A percentile compares a stretch with the other conserved stretches of the same genome.
These are phyloP conservation scores for Xenopus laevis DNA, from an alignment of 2,113 vertebrate genomes.

Conservation along the genomic window DNA sequence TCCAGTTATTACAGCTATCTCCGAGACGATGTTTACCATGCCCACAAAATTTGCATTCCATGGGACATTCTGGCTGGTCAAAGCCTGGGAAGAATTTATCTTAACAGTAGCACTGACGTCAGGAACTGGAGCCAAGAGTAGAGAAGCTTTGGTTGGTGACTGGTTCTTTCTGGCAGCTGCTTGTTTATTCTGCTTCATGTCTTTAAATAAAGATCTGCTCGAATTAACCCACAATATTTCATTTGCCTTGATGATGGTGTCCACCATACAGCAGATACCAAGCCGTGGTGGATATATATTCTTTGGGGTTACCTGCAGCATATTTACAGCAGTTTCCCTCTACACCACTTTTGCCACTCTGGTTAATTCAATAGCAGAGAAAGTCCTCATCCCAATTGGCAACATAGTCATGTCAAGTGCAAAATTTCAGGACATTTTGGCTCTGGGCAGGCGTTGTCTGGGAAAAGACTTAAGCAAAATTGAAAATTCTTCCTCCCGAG, in stretches of 20 bases:
- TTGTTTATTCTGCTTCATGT: too few relatives aligned
- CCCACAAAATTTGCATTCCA: slow-evolving; percentile 78
- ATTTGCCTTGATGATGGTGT: too few relatives aligned
- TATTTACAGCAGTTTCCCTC: too few relatives aligned
- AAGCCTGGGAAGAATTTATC: slow-evolving; percentile 80
- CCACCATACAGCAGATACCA: too few relatives aligned
- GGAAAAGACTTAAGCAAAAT: slow-evolving; percentile 2
- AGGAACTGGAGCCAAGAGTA: slow-evolving; percentile 44
- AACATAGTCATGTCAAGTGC: slow-evolving; percentile 63
- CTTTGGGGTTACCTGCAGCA: too few relatives aligned
- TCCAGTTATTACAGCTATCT: too few relatives aligned
- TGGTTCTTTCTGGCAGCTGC: too few relatives aligned
- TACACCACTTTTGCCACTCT: too few relatives aligned
- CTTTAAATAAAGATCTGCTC: too few relatives aligned
- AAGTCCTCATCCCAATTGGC: slow-evolving; percentile 74
- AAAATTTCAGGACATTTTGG: slow-evolving; percentile 52
- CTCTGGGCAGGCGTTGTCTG: slow-evolving; percentile 35
- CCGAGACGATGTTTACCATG: too few relatives aligned
- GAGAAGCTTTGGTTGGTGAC: slow-evolving; percentile 70
- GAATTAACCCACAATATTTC: too few relatives aligned
- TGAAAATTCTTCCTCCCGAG: slow-evolving; percentile 39
- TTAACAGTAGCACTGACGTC: slow-evolving; percentile 51
- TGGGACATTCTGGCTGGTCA: slow-evolving; percentile 77
- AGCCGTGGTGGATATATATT: too few relatives aligned
- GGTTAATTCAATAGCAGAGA: slow-evolving; percentile 83